Percentiles rank a stretch among this genome's conserved stretches.
Evolutionary conservation across 2,113 vertebrate species (phyloP).

Genomic region (Papio anubis): DNA sequence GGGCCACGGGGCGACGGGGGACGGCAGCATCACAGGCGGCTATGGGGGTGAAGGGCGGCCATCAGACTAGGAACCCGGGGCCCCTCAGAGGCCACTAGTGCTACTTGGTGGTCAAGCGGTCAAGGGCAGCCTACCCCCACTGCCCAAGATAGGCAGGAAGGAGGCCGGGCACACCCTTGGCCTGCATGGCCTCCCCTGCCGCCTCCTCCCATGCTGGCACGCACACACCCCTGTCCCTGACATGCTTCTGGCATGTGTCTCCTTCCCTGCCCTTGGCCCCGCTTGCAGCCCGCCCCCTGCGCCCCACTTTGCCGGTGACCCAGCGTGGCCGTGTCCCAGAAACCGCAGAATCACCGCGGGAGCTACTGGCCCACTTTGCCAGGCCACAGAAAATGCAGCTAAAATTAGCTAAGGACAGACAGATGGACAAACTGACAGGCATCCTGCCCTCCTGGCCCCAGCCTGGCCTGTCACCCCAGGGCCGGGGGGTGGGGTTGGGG

Average conservation of each 20-base stretch:
- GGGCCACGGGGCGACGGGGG: conserved; percentile 88
- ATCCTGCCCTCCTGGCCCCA: conserved; percentile 57
- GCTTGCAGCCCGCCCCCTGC: conserved; percentile 49
- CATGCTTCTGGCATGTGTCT: conserved; percentile 39
- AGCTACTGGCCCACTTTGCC: conserved; percentile 70
- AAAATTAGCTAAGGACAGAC: conserved; percentile 78
- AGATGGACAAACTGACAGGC: conserved; percentile 44
- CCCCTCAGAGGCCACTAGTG: neutral
- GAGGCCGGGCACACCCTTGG: neutral
- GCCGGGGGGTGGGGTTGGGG: neutral
- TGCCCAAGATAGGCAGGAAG: neutral
- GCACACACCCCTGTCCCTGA: neutral
- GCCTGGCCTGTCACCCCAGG: conserved; percentile 12
- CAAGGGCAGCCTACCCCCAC: neutral
- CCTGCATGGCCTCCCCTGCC: neutral
- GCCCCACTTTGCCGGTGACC: conserved; percentile 76
- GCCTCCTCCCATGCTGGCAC: too few species aligned
- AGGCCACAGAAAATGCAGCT: conserved; percentile 66
- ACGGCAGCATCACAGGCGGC: conserved; percentile 84
- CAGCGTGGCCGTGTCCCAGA: conserved; percentile 75
- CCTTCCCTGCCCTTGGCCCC: conserved; percentile 78
- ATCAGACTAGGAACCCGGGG: neutral
- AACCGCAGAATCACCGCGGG: conserved; percentile 72
- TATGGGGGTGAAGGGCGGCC: conserved; percentile 66
- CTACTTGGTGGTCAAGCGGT: neutral